Conservation (phyloP, 1,140 invertebrate species). For the Pseudoatta argentina region DNA sequence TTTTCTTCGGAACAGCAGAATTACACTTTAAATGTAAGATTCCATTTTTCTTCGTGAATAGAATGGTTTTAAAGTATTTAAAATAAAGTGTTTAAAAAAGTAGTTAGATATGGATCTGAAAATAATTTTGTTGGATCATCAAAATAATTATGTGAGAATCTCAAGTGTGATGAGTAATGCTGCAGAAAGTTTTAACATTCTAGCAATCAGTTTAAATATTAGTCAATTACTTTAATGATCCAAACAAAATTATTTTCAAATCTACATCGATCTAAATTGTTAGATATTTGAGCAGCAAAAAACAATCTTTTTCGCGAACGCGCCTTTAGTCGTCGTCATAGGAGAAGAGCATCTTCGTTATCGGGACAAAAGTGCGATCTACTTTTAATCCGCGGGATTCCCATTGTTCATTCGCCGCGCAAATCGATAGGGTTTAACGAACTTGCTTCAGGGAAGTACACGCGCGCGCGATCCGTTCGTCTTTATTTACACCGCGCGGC, state of each 20-base stretch:
- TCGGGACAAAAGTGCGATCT: slow-evolving; percentile 24
- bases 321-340: neutral
- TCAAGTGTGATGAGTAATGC: too few relatives aligned
- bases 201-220: too few relatives aligned
- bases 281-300: too few relatives aligned
- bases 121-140: too few relatives aligned
- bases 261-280: too few relatives aligned
- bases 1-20: neutral
- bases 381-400: slow-evolving; percentile 46
- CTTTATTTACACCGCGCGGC: slow-evolving; percentile 66
- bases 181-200: too few relatives aligned
- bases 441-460: slow-evolving; percentile 25
- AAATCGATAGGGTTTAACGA: slow-evolving; percentile 62
- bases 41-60: neutral
- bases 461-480: neutral
- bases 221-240: too few relatives aligned
- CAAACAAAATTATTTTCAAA: too few relatives aligned
- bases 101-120: too few relatives aligned
- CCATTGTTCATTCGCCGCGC: slow-evolving; percentile 11
- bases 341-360: slow-evolving; percentile 5
- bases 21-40: neutral
- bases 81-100: too few relatives aligned
- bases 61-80: too few relatives aligned
- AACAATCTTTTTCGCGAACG: neutral
- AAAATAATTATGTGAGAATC: too few relatives aligned